Conservation (phyloP, 2,113 vertebrate species). For the Axis porcinus region DNA sequence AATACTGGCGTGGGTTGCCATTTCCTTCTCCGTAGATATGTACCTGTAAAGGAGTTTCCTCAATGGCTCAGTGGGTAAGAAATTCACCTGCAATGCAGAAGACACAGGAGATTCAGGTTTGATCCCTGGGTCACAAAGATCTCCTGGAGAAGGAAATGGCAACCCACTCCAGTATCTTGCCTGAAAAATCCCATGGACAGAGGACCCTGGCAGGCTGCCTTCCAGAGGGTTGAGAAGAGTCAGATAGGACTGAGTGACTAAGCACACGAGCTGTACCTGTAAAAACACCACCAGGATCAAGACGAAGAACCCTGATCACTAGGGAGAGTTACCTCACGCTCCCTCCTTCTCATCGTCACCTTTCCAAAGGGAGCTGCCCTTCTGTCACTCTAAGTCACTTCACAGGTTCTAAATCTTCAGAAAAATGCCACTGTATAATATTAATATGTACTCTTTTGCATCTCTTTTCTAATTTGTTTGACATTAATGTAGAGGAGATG, state of each 20-base stretch:
- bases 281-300: not conserved
- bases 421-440: rapidly evolving
- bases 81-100: not conserved
- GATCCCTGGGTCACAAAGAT: not conserved
- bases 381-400: not conserved
- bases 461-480: not conserved
- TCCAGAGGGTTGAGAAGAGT: not conserved
- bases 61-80: not conserved
- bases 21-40: not conserved
- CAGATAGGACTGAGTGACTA: not conserved
- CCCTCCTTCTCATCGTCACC: not conserved
- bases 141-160: not conserved
- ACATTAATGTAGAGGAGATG: rapidly evolving
- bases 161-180: not conserved
- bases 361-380: not conserved
- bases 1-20: not conserved
- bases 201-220: not conserved
- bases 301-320: not conserved
- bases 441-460: rapidly evolving
- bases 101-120: not conserved
- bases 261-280: rapidly evolving
- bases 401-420: not conserved
- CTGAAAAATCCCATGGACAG: not conserved
- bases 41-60: not conserved
- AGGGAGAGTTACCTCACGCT: not conserved